These are phyloP conservation scores for Amiota minor DNA, from an alignment of 2,888 invertebrate species.

Conservation along the genomic window DNA sequence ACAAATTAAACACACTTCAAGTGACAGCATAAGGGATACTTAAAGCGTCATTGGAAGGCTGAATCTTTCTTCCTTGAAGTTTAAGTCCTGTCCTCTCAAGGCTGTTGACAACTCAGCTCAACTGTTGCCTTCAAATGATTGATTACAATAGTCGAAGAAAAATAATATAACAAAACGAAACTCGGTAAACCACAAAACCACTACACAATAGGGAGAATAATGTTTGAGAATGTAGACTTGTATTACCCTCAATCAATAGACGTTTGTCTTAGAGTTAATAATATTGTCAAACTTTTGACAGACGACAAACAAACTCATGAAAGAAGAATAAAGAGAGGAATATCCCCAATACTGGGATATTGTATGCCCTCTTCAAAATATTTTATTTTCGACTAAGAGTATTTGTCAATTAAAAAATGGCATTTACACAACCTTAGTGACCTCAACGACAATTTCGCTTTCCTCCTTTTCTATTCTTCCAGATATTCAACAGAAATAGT, in stretches of 20 bases:
- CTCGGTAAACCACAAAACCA: not conserved
- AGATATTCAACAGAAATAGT: not conserved
- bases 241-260: not conserved
- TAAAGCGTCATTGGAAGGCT: too few species aligned
- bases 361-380: too few species aligned
- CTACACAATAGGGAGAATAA: too few species aligned
- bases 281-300: conserved; percentile 24
- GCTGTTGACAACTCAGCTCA: not conserved
- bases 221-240: too few species aligned
- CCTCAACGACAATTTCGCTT: not conserved
- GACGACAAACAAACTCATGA: not conserved
- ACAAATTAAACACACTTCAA: not conserved
- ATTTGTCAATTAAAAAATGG: conserved; percentile 2
- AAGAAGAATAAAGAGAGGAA: not conserved
- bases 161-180: not conserved
- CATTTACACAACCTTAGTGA: not conserved
- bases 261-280: conserved; percentile 16
- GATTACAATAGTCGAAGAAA: not conserved
- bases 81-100: too few species aligned
- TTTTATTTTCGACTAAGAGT: not conserved
- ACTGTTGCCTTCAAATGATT: conserved; percentile 23
- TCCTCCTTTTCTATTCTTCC: too few species aligned
- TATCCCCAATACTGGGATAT: too few species aligned
- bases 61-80: too few species aligned
- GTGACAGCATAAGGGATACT: too few species aligned